Evolutionary conservation across 2,888 invertebrate species (phyloP), one percentile per base, ranked within the genome.

Genomic region (Scaptomyza reducta): DNA sequence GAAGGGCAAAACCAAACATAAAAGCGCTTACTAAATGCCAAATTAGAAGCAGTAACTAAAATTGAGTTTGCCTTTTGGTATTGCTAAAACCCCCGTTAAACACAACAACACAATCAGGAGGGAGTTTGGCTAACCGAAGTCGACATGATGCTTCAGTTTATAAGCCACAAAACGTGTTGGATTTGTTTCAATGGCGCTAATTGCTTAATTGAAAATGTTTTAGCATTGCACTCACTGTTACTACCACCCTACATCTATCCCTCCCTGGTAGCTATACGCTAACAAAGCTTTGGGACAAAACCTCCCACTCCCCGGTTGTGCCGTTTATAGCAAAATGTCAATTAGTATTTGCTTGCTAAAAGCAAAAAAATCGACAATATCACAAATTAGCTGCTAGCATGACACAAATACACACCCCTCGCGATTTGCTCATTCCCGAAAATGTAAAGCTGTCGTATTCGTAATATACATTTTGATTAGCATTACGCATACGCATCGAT

Each of bases 171-270:
- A 86, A 83, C 88, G 87, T 86, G 87, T 86, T 88, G 83, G 80
- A 86, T 84, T 88, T 88, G 83, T 88, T 84, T 88, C 88, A 83
- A 87, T 87, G 74, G 84, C 77, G 87, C 87, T 87, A 85, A 85
- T 85, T 81, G 87, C 87, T 87, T 85, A 88, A 88, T 85, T 85
- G 88, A 85, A 85, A 87, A 77, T 81, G 74, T 88, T 86, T 87
- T 83, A 74, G 82, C 84, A 77, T 82, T 70, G 85, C 87, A 82
- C 67, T 77, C 67, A 81, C 81, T 75, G 68, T 65, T 80, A 60
- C 45, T 22, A 59, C 35, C 33, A 31, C 57, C 10, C 33, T 11
- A 6, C 16, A n/a, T n/a, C 6, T 6, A 6, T 25, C 25, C 29
- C n/a, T 11, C 18, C 31, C n/a, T 16, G 2, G 6, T n/a, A 10